A percentile compares a stretch with the other conserved stretches of the same genome.
Evolutionary conservation across 2,888 invertebrate genomes (phyloP).

Genomic region (Galerucella calmariensis): DNA sequence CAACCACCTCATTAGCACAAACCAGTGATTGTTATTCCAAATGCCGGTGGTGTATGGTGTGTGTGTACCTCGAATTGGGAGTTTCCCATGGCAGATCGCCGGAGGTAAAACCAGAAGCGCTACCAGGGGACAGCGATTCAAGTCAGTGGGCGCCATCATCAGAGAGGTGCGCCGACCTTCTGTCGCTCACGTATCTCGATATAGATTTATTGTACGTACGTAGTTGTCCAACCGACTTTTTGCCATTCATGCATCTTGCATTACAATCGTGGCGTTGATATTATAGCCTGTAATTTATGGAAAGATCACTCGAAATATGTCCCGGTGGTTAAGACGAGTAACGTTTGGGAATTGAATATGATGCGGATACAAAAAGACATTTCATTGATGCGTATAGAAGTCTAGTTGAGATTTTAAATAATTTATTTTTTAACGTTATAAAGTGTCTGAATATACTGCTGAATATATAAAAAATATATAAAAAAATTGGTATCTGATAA

Average conservation of each 20-base stretch:
- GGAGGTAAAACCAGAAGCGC: slow-evolving; percentile 44
- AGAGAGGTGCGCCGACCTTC: slow-evolving; percentile 57
- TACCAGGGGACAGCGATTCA: slow-evolving; percentile 48
- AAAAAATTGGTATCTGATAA: too few relatives aligned
- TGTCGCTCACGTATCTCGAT: slow-evolving; percentile 55
- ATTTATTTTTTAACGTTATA: too few relatives aligned
- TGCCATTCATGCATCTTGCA: slow-evolving; percentile 46
- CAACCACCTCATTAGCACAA: neutral
- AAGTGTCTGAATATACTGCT: too few relatives aligned
- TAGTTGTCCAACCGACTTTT: slow-evolving; percentile 42
- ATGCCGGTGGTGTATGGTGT: slow-evolving; percentile 26
- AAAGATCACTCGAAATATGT: slow-evolving; percentile 27
- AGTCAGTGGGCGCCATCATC: slow-evolving; percentile 56
- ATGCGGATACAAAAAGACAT: slow-evolving; percentile 1
- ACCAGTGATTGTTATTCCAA: slow-evolving; percentile 27
- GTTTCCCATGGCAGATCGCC: slow-evolving; percentile 34
- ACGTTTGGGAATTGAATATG: neutral
- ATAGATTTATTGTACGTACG: slow-evolving; percentile 52
- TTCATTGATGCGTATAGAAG: slow-evolving; percentile 11
- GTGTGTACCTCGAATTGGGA: slow-evolving; percentile 29
- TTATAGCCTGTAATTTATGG: slow-evolving; percentile 39
- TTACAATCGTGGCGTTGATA: slow-evolving; percentile 42
- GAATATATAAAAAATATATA: too few relatives aligned
- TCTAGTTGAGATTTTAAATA: neutral
- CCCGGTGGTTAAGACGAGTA: neutral